A percentile compares a stretch with the other conserved stretches of the same genome.
These are phyloP conservation scores for Zoanthus sansibaricus DNA, from an alignment of 92 coral and sea anemone species.

Conservation along the genomic window DNA sequence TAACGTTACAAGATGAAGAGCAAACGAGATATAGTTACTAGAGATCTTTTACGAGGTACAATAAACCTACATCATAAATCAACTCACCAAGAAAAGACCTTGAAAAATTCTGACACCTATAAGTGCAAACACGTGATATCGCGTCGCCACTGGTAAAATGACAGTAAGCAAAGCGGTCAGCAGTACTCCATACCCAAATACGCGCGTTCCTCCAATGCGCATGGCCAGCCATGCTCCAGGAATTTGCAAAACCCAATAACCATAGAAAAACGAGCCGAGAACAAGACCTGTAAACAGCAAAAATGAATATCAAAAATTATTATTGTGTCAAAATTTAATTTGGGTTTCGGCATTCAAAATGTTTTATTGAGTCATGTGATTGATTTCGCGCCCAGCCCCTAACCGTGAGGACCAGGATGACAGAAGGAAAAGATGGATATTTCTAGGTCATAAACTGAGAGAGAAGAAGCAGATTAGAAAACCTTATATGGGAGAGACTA, in stretches of 20 bases:
- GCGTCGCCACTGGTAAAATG: conserved; percentile 92
- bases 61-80: conserved; percentile 24
- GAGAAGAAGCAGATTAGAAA: too few relatives aligned
- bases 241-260: conserved; percentile 96
- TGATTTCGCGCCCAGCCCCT: too few relatives aligned
- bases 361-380: too few relatives aligned
- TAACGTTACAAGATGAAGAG: too few relatives aligned
- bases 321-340: too few relatives aligned
- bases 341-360: too few relatives aligned
- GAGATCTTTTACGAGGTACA: not conserved
- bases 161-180: conserved; percentile 88
- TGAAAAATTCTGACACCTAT: conserved; percentile 92
- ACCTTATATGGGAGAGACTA: too few relatives aligned
- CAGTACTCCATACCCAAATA: conserved; percentile 98
- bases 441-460: too few relatives aligned
- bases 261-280: conserved; percentile 97
- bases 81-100: conserved; percentile 95
- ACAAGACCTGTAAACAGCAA: conserved; percentile 79
- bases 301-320: not conserved
- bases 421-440: too few relatives aligned
- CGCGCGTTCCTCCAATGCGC: conserved; percentile 98
- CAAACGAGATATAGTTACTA: not conserved
- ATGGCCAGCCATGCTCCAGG: conserved; percentile 99
- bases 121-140: conserved; percentile 90
- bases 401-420: too few relatives aligned